Evolutionary conservation across 2,797 vertebrate genomes (phyloP).

Genomic region (Zonotrichia albicollis): DNA sequence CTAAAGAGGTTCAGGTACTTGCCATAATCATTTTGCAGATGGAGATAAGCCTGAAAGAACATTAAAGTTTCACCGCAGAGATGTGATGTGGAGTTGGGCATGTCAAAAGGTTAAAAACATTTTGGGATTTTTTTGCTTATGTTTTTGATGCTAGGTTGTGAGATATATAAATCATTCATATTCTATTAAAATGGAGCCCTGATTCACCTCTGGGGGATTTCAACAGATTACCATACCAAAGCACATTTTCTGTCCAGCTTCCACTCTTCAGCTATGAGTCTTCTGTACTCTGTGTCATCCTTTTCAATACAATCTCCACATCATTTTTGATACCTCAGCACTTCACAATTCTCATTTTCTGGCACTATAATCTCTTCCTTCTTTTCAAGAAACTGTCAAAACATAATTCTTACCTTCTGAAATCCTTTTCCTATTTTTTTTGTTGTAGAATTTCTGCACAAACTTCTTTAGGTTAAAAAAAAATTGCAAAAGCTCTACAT

Average conservation of each 20-base stretch:
- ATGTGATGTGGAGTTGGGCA: background rate
- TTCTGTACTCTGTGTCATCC: background rate
- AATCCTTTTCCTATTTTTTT: background rate
- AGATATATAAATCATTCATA: slow-evolving; percentile 36
- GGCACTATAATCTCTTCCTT: background rate
- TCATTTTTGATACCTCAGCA: background rate
- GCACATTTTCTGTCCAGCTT: background rate
- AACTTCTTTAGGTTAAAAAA: background rate
- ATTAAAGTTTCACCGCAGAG: slow-evolving; percentile 29
- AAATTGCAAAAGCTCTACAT: background rate
- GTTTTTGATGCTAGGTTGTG: background rate
- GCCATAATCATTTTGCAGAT: slow-evolving; percentile 29
- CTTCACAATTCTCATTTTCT: background rate
- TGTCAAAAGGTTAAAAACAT: slow-evolving; percentile 1
- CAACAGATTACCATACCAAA: slow-evolving; percentile 24
- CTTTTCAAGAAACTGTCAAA: slow-evolving; percentile 6
- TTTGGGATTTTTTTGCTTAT: background rate
- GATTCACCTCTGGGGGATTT: slow-evolving; percentile 4
- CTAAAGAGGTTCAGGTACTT: slow-evolving; percentile 41
- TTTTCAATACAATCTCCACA: background rate
- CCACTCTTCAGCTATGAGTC: background rate
- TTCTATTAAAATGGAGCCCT: background rate
- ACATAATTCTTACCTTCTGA: background rate
- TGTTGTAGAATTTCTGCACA: background rate
- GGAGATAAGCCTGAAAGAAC: slow-evolving; percentile 24